phyloP scores from a whole-genome alignment of 2,113 vertebrate species.

The Platichthys flesus region DNA sequence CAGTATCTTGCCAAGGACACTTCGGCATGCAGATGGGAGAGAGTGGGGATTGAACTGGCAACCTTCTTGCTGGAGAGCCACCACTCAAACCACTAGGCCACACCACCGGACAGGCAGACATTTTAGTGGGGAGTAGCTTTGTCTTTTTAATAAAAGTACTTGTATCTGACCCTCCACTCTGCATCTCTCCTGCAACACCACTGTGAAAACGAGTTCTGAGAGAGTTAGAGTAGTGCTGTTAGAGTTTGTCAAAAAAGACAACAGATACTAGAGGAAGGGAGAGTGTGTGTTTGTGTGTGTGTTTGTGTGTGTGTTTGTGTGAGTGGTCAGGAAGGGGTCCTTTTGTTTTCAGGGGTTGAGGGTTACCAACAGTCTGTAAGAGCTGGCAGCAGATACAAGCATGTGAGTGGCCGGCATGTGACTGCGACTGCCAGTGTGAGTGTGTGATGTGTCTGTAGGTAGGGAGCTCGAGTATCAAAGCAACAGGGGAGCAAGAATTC shows the following conservation, averaged over 20 bases:
- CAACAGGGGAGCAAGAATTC: slow-evolving; percentile 11
- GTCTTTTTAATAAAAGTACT: slow-evolving; percentile 18
- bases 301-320: not conserved
- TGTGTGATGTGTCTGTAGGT: not conserved
- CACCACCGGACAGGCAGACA: not conserved
- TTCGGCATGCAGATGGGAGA: too few relatives aligned
- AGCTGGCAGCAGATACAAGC: slow-evolving; percentile 47
- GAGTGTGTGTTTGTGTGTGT: not conserved
- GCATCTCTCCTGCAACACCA: not conserved
- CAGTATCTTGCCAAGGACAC: too few relatives aligned
- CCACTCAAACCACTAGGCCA: too few relatives aligned
- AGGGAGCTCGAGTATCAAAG: slow-evolving; percentile 22
- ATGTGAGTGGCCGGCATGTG: slow-evolving; percentile 26
- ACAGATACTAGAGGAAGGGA: slow-evolving; percentile 12
- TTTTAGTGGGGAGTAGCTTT: not conserved
- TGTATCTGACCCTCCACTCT: not conserved
- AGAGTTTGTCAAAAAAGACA: too few relatives aligned
- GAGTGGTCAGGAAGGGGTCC: slow-evolving; percentile 49
- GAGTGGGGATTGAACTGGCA: too few relatives aligned
- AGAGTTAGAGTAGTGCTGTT: slow-evolving; percentile 15
- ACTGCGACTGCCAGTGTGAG: slow-evolving; percentile 2
- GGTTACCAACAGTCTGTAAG: slow-evolving; percentile 58
- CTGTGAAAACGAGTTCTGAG: slow-evolving; percentile 3
- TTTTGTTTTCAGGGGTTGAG: slow-evolving; percentile 62
- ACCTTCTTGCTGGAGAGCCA: too few relatives aligned